A percentile compares a stretch with the other conserved stretches of the same genome.
These are phyloP conservation scores for Larimichthys polyactis DNA, from an alignment of 2,113 vertebrate species.

Conservation along the genomic window DNA sequence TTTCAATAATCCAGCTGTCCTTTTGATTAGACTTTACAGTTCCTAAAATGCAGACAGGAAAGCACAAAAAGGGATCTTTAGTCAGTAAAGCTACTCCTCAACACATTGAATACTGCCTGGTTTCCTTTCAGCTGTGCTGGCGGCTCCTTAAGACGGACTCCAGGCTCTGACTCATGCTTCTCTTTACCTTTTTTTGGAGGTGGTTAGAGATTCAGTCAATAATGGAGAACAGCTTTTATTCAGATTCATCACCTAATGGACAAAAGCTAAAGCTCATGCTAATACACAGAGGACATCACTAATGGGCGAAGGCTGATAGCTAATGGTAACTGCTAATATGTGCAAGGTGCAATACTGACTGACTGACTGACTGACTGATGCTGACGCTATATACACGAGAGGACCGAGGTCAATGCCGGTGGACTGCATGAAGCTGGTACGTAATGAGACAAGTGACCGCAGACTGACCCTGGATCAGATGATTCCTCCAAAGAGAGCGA, in stretches of 20 bases:
- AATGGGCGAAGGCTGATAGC: conserved; percentile 11
- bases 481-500: background rate
- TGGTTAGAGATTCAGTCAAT: conserved; percentile 7
- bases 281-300: conserved; percentile 25
- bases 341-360: conserved; percentile 16
- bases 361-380: no score
- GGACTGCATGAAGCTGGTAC: conserved; percentile 4
- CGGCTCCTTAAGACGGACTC: no score
- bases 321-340: conserved; percentile 7
- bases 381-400: background rate
- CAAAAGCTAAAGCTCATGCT: background rate
- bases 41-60: no score
- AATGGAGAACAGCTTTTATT: conserved; percentile 22
- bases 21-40: no score
- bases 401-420: background rate
- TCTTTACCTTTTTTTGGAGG: conserved; percentile 8
- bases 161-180: background rate
- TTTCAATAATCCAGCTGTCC: no score
- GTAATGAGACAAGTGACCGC: conserved; percentile 16
- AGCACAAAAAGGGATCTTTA: no score
- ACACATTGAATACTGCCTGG: no score
- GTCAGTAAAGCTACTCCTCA: no score
- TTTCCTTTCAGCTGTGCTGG: no score
- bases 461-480: conserved; percentile 18
- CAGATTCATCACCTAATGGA: conserved; percentile 18